Evolutionary conservation across 2,113 vertebrate species (phyloP).

Genomic region (Oenanthe melanoleuca): DNA sequence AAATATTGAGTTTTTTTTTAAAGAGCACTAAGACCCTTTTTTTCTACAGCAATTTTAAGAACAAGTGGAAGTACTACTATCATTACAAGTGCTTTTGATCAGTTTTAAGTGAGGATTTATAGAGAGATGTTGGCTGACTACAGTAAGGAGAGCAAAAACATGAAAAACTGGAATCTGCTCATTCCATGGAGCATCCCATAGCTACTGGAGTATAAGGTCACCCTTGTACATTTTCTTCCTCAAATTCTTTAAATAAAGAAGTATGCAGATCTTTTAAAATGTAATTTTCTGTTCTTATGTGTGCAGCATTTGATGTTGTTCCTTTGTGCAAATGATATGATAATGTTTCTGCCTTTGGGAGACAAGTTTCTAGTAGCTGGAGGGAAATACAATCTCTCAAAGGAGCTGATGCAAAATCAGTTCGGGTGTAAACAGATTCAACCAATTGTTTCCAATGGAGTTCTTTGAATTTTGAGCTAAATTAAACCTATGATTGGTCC

Average conservation of each 20-base stretch:
- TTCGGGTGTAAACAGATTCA: neutral
- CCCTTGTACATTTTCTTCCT: neutral
- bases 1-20: neutral
- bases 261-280: neutral
- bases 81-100: neutral
- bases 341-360: conserved; percentile 57
- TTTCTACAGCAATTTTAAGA: neutral
- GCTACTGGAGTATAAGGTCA: neutral
- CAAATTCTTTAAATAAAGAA: conserved; percentile 29
- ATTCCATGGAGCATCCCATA: neutral
- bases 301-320: conserved; percentile 57
- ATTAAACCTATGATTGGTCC: neutral
- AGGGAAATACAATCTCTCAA: conserved; percentile 39
- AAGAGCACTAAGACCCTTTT: neutral
- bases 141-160: neutral
- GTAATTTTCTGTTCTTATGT: conserved; percentile 32
- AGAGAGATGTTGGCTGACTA: neutral
- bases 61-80: neutral
- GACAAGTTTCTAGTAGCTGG: conserved; percentile 9
- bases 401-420: neutral
- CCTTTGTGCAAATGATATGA: conserved; percentile 60
- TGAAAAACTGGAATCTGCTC: neutral
- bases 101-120: neutral
- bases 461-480: neutral
- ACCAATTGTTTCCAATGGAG: neutral